Evolutionary conservation across 2,113 vertebrate species (phyloP), one percentile per base, ranked within the genome.

Genomic region (Pseudorhombus dupliciocellatus): DNA sequence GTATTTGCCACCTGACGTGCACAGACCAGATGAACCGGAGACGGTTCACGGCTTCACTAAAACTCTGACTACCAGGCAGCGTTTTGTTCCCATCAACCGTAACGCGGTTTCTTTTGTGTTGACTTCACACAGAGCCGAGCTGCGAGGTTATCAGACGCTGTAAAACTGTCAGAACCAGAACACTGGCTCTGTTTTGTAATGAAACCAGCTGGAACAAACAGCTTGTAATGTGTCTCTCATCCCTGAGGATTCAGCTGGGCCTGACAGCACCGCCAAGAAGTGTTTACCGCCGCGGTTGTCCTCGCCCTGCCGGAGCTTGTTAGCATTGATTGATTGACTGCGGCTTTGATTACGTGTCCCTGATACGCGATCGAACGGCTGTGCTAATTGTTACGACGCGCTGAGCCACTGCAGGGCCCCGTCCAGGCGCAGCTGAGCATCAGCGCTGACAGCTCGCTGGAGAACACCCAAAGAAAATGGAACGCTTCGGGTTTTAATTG

Each of bases 151-250:
- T 67, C 59, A 65, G 52, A 70, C 8, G 24, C 56, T 28, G 30
- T 26, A 40, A 56, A 50, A 77, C 22, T 21, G 16, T 46, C 26
- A 72, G 57, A 66, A 79, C 31, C 30, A 6, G 42, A 37, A 24
- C 55, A 62, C 52, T 51, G 34, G 42, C 24, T 54, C 31, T 10
- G 70, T 76, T 81, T 63, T 79, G 34, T 63, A 22, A 26, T 14
- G 37, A 63, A 84, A 68, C 72, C 75, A 74, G 61, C 79, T 79
- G 69, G 55, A 84, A 77, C 55, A 64, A 80, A 75, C 75, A 66
- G 52, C 66, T 75, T 75, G 58, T 81, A 75, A 77, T 82, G 71
- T 56, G 53, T 74, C 50, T 62, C 14, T 44, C 18, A 22, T 72
- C 57, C 57, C 34, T 3, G 34, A 59, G 64, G 70, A 62, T 61